phyloP scores from a whole-genome alignment of 1,140 invertebrate species.

The Monomorium pharaonis region DNA sequence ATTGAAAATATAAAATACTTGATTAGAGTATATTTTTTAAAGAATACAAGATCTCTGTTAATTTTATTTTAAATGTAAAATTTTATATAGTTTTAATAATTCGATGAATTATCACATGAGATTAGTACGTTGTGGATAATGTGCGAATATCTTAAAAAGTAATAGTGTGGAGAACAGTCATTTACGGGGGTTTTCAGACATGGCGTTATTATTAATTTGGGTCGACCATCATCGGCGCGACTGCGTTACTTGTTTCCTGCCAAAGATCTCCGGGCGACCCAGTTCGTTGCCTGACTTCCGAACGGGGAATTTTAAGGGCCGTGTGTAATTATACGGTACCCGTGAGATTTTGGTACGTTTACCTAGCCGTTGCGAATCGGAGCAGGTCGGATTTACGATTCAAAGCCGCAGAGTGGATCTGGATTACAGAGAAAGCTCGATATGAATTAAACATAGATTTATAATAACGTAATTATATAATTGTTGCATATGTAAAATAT shows the following conservation, averaged over 20 bases:
- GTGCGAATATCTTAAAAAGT: not conserved
- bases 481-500: not conserved
- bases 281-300: conserved; percentile 19
- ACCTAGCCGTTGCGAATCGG: not conserved
- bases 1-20: not conserved
- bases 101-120: not conserved
- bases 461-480: conserved; percentile 6
- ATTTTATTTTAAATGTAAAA: not conserved
- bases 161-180: not conserved
- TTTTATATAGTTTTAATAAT: not conserved
- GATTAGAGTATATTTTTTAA: not conserved
- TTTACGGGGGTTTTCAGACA: not conserved
- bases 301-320: conserved; percentile 10
- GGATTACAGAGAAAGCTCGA: not conserved
- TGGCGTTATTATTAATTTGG: conserved; percentile 25
- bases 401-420: not conserved
- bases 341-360: conserved; percentile 8
- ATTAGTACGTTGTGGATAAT: not conserved
- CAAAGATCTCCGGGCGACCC: conserved; percentile 21
- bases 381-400: conserved; percentile 7
- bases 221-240: not conserved
- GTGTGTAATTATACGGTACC: conserved; percentile 5
- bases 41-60: too few relatives aligned
- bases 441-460: not conserved
- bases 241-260: conserved; percentile 24